Evolutionary conservation across 2,797 vertebrate species (phyloP).

Genomic region (Miichthys miiuy): DNA sequence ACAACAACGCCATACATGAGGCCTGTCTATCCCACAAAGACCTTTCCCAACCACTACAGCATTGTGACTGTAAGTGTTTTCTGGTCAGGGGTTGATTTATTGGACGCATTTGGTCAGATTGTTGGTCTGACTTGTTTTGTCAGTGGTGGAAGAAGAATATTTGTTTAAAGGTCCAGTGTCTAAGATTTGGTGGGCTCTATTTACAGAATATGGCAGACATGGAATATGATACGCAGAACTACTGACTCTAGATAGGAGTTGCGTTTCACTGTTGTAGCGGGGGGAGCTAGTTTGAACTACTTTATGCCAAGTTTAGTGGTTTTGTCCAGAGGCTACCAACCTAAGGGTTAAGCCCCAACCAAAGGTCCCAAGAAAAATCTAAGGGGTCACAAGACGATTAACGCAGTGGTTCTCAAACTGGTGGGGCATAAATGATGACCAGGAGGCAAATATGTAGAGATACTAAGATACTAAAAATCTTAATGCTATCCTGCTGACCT

Average conservation of each 20-base stretch:
- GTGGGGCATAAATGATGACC: no score
- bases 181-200: no score
- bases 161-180: neutral
- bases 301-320: neutral
- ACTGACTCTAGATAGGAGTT: no score
- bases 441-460: no score
- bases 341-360: neutral
- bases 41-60: conserved; percentile 98
- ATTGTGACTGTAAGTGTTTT: conserved; percentile 92
- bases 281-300: neutral
- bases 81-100: conserved; percentile 16
- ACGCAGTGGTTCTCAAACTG: no score
- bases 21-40: conserved; percentile 96
- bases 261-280: neutral
- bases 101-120: neutral
- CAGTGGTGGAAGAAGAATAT: neutral
- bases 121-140: conserved; percentile 28
- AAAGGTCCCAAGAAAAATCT: neutral
- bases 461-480: no score
- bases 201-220: no score
- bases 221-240: no score
- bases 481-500: no score
- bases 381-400: neutral
- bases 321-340: neutral
- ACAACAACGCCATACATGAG: conserved; percentile 89